Conservation (phyloP, 1,140 invertebrate species). For the Drosophila sp. region DNA sequence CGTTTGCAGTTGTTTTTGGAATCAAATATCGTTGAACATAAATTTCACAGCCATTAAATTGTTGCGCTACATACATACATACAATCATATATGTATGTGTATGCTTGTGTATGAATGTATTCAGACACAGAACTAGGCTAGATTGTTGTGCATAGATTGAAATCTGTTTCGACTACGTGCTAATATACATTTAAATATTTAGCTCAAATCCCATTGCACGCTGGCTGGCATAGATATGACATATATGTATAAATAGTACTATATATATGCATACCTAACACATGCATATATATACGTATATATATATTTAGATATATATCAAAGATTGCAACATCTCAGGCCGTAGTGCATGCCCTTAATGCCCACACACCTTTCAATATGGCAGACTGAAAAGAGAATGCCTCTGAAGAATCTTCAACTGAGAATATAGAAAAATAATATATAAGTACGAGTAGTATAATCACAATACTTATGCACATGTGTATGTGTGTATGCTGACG, state of each 20-base stretch:
- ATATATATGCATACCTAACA: constrained; percentile 3
- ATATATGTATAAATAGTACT: neutral
- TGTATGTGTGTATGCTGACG: constrained; percentile 26
- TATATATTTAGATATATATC: constrained; percentile 12
- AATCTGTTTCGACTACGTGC: constrained; percentile 18
- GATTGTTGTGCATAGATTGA: constrained; percentile 23
- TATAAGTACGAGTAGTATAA: no score
- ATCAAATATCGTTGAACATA: constrained; percentile 81
- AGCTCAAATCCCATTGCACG: constrained; percentile 26
- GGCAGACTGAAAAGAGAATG: constrained; percentile 6
- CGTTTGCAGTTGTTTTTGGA: constrained; percentile 76
- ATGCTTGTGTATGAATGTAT: constrained; percentile 34
- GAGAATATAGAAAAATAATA: constrained; percentile 26
- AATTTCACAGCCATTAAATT: constrained; percentile 77
- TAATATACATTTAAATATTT: constrained; percentile 34
- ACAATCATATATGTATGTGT: constrained; percentile 28
- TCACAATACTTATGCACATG: constrained; percentile 8
- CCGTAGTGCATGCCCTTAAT: constrained; percentile 41
- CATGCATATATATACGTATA: constrained; percentile 4
- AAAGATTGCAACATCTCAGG: constrained; percentile 10
- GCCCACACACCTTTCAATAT: constrained; percentile 11
- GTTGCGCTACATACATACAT: constrained; percentile 28
- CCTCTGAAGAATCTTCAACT: neutral
- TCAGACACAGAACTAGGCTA: constrained; percentile 43
- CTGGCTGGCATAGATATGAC: constrained; percentile 8